Conservation (phyloP, 2,797 vertebrate genomes). For the Menidia menidia region DNA sequence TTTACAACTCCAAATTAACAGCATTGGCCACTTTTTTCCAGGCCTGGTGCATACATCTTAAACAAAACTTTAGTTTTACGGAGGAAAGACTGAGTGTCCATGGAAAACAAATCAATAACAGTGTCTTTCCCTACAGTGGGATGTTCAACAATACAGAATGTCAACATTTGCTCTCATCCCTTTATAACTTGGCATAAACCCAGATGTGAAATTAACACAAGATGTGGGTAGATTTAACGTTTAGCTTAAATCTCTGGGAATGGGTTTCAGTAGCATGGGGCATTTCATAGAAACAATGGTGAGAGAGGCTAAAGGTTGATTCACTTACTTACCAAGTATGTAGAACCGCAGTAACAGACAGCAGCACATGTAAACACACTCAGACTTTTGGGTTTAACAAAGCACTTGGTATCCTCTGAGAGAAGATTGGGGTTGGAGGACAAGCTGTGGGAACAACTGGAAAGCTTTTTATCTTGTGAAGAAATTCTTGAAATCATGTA, state of each 20-base stretch:
- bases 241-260: slow-evolving; percentile 67
- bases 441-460: slow-evolving; percentile 60
- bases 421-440: slow-evolving; percentile 51
- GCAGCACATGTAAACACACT: slow-evolving; percentile 56
- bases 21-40: too few relatives aligned
- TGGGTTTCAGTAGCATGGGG: slow-evolving; percentile 51
- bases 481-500: slow-evolving; percentile 3
- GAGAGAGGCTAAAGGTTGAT: slow-evolving; percentile 74
- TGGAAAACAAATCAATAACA: background rate
- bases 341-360: slow-evolving; percentile 55
- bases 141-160: slow-evolving; percentile 20
- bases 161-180: slow-evolving; percentile 28
- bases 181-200: slow-evolving; percentile 44
- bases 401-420: slow-evolving; percentile 50
- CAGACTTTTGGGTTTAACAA: slow-evolving; percentile 54
- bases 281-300: slow-evolving; percentile 63
- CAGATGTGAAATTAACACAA: slow-evolving; percentile 69
- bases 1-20: background rate
- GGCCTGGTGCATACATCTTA: too few relatives aligned
- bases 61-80: too few relatives aligned
- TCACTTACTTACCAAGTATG: slow-evolving; percentile 50
- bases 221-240: slow-evolving; percentile 56
- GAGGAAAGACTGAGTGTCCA: too few relatives aligned
- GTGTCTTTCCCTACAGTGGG: slow-evolving; percentile 4
- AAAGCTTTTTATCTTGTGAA: slow-evolving; percentile 34